These are phyloP conservation scores for Petaurus breviceps DNA, from an alignment of 2,113 vertebrate genomes.

Conservation along the genomic window DNA sequence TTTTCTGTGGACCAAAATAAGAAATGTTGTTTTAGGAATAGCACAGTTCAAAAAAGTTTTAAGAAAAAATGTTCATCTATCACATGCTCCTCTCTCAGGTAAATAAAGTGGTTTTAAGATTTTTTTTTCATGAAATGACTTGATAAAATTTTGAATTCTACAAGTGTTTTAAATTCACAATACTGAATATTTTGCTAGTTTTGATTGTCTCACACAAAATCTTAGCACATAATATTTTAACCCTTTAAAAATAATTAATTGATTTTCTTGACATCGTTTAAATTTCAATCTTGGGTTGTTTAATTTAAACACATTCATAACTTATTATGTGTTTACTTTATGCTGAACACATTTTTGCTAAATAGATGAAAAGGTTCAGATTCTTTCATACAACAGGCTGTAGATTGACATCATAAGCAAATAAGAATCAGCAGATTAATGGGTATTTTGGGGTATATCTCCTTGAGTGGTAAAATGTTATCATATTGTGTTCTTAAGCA, in stretches of 20 bases:
- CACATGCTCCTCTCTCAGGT: constrained; percentile 91
- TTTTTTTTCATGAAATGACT: constrained; percentile 48
- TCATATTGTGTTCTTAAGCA: constrained; percentile 80
- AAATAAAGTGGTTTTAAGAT: constrained; percentile 57
- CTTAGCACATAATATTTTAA: constrained; percentile 30
- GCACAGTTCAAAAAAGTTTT: constrained; percentile 95
- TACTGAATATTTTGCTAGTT: constrained; percentile 49
- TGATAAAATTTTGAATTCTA: constrained; percentile 28
- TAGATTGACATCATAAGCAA: constrained; percentile 51
- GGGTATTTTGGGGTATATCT: constrained; percentile 38
- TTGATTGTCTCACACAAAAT: constrained; percentile 42
- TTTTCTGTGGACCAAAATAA: constrained; percentile 97
- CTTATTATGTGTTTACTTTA: constrained; percentile 31
- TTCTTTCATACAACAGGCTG: not conserved
- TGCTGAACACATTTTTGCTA: constrained; percentile 50
- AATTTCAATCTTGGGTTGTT: not conserved
- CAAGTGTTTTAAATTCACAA: constrained; percentile 49
- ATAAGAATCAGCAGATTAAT: constrained; percentile 21
- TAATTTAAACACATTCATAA: constrained; percentile 38
- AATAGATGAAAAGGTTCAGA: constrained; percentile 18
- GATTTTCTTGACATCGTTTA: constrained; percentile 5
- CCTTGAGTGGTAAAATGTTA: constrained; percentile 71
- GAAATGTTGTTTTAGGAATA: constrained; percentile 94
- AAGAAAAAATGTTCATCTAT: constrained; percentile 86
- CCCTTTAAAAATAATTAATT: constrained; percentile 37